phyloP scores from a whole-genome alignment of 2,888 invertebrate genomes.

The Boloria selene region DNA sequence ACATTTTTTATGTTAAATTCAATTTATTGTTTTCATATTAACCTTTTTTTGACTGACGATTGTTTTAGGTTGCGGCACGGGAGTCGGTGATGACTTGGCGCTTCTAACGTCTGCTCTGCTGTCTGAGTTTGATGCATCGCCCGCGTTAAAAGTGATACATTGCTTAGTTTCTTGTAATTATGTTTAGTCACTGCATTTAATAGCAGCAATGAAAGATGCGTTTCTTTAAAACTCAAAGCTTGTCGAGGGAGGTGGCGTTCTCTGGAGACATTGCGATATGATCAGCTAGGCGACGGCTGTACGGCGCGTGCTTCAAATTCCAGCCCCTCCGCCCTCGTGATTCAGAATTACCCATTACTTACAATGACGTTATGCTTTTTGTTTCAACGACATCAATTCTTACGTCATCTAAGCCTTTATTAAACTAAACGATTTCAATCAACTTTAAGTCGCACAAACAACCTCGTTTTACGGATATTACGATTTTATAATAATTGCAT shows the following conservation, averaged over 20 bases:
- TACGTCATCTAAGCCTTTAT: conserved; percentile 68
- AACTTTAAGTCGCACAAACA: conserved; percentile 68
- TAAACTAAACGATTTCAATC: conserved; percentile 73
- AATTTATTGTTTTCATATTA: conserved; percentile 68
- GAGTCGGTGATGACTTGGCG: conserved; percentile 72
- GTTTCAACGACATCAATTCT: conserved; percentile 58
- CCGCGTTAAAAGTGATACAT: conserved; percentile 52
- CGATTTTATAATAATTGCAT: conserved; percentile 50
- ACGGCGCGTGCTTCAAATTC: conserved; percentile 79
- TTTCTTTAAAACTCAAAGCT: conserved; percentile 41
- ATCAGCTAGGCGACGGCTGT: conserved; percentile 64
- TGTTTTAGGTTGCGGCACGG: conserved; percentile 72
- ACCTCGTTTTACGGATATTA: conserved; percentile 57
- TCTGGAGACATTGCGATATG: conserved; percentile 75
- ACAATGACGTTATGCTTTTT: conserved; percentile 76
- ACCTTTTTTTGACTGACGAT: conserved; percentile 66
- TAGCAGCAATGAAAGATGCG: conserved; percentile 54
- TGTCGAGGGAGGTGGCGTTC: conserved; percentile 55
- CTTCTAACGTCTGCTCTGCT: conserved; percentile 53
- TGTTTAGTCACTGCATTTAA: conserved; percentile 49
- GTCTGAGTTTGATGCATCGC: conserved; percentile 48
- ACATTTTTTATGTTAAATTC: conserved; percentile 70
- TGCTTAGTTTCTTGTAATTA: conserved; percentile 45
- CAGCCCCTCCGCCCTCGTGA: conserved; percentile 54
- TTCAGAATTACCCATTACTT: conserved; percentile 75